Conservation (phyloP, 2,113 vertebrate genomes). For the Leiothrix lutea region DNA sequence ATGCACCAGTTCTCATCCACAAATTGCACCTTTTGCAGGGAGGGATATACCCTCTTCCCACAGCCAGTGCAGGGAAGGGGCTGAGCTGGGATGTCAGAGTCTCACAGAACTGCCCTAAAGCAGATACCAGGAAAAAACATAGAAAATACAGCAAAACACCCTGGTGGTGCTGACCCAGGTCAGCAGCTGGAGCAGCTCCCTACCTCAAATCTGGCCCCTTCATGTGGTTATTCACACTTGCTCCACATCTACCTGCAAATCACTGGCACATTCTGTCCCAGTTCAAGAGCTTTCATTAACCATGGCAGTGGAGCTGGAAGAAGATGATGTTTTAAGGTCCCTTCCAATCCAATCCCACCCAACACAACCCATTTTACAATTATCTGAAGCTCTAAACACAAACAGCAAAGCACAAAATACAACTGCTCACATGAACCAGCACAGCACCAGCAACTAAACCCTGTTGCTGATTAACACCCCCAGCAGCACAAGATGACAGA, state of each 20-base stretch:
- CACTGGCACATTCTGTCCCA: background rate
- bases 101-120: background rate
- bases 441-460: background rate
- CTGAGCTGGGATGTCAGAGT: background rate
- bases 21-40: background rate
- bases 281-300: background rate
- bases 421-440: background rate
- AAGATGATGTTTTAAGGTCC: background rate
- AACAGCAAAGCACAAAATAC: background rate
- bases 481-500: background rate
- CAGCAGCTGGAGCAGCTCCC: background rate
- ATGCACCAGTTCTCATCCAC: background rate
- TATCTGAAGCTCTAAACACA: background rate
- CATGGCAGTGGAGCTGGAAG: background rate
- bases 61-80: background rate
- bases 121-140: background rate
- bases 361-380: background rate
- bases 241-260: background rate
- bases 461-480: background rate
- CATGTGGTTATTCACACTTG: accelerated
- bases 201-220: background rate
- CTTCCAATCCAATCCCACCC: background rate
- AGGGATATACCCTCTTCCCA: background rate
- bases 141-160: background rate
- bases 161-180: background rate